Conservation (phyloP, 2,797 vertebrate genomes). For the Hozukius guyotensis region DNA sequence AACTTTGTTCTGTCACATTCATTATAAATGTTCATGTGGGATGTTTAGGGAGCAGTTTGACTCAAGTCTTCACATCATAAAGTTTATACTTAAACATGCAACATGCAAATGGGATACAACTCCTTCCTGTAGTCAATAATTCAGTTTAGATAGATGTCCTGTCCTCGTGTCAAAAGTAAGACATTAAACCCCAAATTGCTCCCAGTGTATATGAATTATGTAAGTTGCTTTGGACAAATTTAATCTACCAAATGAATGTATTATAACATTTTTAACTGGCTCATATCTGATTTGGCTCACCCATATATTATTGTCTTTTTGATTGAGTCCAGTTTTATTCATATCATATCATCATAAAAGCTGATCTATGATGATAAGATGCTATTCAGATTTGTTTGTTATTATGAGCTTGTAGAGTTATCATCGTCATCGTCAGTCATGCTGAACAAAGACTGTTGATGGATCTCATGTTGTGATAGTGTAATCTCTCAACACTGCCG, state of each 20-base stretch:
- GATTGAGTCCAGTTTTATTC: not conserved
- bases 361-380: not conserved
- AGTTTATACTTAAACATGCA: not conserved
- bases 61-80: not conserved
- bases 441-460: constrained; percentile 8
- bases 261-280: not conserved
- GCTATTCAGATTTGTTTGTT: not conserved
- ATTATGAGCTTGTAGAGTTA: not conserved
- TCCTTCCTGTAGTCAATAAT: not conserved
- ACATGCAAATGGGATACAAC: too few species aligned
- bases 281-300: not conserved
- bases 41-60: not conserved
- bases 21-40: not conserved
- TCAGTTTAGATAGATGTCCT: not conserved
- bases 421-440: not conserved
- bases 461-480: not conserved
- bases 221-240: not conserved
- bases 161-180: not conserved
- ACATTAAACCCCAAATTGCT: too few species aligned
- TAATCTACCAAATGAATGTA: not conserved
- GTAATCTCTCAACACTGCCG: not conserved
- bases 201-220: not conserved
- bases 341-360: not conserved
- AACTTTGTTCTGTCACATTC: not conserved
- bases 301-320: not conserved